These are phyloP conservation scores for Phymanthus crucifer DNA, from an alignment of 92 coral and sea anemone species.

Conservation along the genomic window DNA sequence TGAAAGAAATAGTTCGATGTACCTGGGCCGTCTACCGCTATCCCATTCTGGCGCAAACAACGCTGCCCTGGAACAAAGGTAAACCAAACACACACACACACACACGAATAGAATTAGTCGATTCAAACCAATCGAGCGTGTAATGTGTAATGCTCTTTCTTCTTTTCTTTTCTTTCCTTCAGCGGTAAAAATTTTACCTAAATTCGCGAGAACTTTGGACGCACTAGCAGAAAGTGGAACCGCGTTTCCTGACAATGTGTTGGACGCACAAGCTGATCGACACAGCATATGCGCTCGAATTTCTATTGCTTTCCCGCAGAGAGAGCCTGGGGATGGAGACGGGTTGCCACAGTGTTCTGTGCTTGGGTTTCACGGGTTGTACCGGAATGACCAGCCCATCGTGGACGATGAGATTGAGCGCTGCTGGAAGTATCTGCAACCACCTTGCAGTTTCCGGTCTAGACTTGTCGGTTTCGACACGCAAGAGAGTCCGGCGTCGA, in stretches of 20 bases:
- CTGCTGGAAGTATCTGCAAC: not conserved
- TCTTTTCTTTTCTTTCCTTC: too few relatives aligned
- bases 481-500: too few relatives aligned
- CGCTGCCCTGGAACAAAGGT: not conserved
- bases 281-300: too few relatives aligned
- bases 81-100: not conserved
- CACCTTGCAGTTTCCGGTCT: not conserved
- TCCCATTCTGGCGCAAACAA: not conserved
- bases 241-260: too few relatives aligned
- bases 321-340: conserved; percentile 1
- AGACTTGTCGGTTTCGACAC: not conserved
- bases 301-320: too few relatives aligned
- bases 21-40: not conserved
- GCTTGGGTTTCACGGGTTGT: not conserved
- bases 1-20: conserved; percentile 10
- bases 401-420: not conserved
- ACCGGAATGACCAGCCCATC: too few relatives aligned
- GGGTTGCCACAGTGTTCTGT: not conserved
- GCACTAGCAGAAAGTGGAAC: conserved; percentile 6
- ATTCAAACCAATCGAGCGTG: too few relatives aligned
- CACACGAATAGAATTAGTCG: not conserved
- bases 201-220: not conserved
- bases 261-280: not conserved
- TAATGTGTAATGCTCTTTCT: too few relatives aligned
- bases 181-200: not conserved